A percentile compares a stretch with the other conserved stretches of the same genome.
Evolutionary conservation across 2,888 invertebrate genomes (phyloP).

Genomic region (Eurytoma californica): DNA sequence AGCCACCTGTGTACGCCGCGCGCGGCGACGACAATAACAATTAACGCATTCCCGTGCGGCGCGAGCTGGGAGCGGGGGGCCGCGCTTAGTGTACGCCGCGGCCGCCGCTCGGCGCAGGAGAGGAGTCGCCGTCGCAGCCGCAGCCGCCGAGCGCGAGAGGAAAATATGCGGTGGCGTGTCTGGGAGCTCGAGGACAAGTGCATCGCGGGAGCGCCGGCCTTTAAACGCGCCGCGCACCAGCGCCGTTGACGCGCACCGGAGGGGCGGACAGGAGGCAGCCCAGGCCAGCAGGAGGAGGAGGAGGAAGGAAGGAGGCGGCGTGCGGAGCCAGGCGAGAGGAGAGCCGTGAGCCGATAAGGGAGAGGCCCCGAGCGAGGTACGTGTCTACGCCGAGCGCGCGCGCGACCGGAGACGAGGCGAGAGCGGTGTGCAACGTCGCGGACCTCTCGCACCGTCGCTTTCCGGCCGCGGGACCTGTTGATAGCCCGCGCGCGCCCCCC

Average conservation of each 20-base stretch:
- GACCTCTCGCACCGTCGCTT: conserved; percentile 19
- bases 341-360: conserved; percentile 9
- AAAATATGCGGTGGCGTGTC: conserved; percentile 46
- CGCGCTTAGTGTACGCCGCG: not conserved
- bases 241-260: conserved; percentile 1
- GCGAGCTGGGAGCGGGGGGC: not conserved
- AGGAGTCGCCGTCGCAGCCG: too few relatives aligned
- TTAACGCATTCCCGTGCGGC: not conserved
- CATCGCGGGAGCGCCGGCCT: conserved; percentile 42
- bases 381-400: not conserved
- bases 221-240: conserved; percentile 45
- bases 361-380: conserved; percentile 36
- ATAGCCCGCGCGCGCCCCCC: conserved; percentile 34
- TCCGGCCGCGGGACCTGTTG: conserved; percentile 48
- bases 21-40: not conserved
- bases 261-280: not conserved
- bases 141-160: not conserved
- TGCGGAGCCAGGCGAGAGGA: not conserved
- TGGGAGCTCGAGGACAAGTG: conserved; percentile 52
- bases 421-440: conserved; percentile 8
- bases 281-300: not conserved
- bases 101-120: too few relatives aligned
- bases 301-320: not conserved
- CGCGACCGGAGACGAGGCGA: too few relatives aligned
- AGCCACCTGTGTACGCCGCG: not conserved